phyloP scores from a whole-genome alignment of 92 coral and sea anemone genomes.

The Palythoa heliodiscus region DNA sequence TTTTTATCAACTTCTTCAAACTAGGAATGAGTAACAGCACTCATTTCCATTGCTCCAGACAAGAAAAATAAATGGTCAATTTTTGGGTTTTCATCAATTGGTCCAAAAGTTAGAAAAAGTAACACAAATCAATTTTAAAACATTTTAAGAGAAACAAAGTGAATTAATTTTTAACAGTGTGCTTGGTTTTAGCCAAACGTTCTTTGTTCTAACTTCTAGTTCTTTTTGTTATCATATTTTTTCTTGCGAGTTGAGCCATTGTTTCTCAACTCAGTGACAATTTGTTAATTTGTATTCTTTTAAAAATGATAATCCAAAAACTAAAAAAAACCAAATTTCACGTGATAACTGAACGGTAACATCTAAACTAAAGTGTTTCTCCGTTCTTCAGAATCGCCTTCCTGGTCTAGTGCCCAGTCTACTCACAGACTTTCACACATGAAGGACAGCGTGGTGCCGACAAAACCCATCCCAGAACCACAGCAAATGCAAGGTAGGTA shows the following conservation, averaged over 20 bases:
- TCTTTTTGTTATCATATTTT: too few species aligned
- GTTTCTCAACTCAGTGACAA: neutral
- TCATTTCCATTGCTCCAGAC: neutral
- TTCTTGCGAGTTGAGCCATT: neutral
- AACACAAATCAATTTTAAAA: neutral
- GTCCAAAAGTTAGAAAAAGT: neutral
- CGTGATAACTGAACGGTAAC: neutral
- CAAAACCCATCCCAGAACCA: conserved; percentile 63
- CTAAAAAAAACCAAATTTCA: neutral
- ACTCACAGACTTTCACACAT: conserved; percentile 82
- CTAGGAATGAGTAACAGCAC: neutral
- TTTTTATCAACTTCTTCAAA: neutral
- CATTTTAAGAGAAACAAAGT: neutral
- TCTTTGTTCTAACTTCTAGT: too few species aligned
- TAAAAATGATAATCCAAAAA: too few species aligned
- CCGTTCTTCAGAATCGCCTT: conserved; percentile 31
- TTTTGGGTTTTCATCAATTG: neutral
- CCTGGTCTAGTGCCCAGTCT: conserved; percentile 41
- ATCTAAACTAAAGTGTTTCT: neutral
- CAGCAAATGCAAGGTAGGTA: conserved; percentile 68
- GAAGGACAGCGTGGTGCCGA: conserved; percentile 87
- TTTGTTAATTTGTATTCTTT: neutral
- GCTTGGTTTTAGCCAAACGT: too few species aligned
- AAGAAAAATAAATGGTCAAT: neutral
- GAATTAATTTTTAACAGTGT: neutral